Conservation (phyloP, 2,113 vertebrate species). For the Tricholaema leucomelas region DNA sequence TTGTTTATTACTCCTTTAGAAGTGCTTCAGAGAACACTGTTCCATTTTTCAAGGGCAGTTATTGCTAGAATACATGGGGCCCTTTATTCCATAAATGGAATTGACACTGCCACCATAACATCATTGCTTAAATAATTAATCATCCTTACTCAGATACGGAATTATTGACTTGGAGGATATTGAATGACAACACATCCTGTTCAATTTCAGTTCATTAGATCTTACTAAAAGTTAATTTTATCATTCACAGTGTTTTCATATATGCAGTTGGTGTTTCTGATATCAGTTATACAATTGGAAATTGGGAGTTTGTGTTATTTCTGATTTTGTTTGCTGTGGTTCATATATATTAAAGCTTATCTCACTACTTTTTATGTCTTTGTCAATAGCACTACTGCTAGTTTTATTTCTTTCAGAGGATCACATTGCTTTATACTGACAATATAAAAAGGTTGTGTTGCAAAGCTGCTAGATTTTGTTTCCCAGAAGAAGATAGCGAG, state of each 20-base stretch:
- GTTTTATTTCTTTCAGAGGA: background rate
- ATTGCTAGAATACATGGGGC: background rate
- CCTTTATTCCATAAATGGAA: constrained; percentile 31
- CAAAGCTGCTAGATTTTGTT: background rate
- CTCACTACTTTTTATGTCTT: background rate
- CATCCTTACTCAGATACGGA: background rate
- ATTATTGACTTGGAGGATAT: background rate
- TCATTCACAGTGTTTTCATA: background rate
- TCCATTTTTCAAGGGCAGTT: constrained; percentile 9
- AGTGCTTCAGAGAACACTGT: background rate
- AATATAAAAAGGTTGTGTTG: background rate
- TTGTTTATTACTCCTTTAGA: background rate
- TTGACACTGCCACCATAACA: background rate
- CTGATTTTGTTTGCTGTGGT: background rate
- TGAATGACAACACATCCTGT: background rate
- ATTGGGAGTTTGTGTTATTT: background rate
- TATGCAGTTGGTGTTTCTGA: background rate
- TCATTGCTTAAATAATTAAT: background rate
- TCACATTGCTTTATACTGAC: background rate
- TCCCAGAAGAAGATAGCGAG: background rate
- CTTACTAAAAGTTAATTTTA: background rate
- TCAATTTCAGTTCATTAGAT: background rate
- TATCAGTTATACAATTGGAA: background rate
- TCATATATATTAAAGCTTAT: background rate
- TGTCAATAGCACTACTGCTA: background rate